Base-by-base conservation (phyloP, 2,888 invertebrate species). In the Spicauda simplicius region DNA sequence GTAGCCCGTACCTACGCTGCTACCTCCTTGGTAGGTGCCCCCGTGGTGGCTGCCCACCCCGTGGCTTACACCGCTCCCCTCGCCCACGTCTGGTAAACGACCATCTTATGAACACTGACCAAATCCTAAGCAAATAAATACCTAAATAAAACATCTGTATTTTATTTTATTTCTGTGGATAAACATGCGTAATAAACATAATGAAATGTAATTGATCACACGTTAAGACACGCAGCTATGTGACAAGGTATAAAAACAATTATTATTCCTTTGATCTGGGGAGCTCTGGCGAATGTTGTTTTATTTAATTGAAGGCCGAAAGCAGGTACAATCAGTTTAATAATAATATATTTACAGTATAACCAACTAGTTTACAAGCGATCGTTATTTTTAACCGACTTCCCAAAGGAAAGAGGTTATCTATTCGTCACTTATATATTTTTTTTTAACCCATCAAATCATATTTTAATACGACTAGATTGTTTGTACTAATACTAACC, bases 31-130 rank as follows among this genome's bases (percentile, higher is more conserved):
- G 66, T 64, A 72, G 65, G 69, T 71, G 73, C 71, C 19, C 54
- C 67, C 41, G 60, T 71, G 16, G 68, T 64, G 72, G 65, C 69
- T 71, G 73, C 71, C 12, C 72, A 71, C 66, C 83, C 84, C 48
- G 72, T 85, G 52, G 78, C 88, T 18, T 88, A 88, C 74, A 75
- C 87, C 56, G 73, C 87, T 0, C 84, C 90, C 25, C 58, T 77
- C 50, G 74, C 83, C 63, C 79, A 77, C 70, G 80, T 69, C 68
- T 65, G 69, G 64, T 72, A 68, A 71, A 69, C 37, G 20, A 52
- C n/a, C 45, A 45, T 37, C 52, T 53, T 48, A 8, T 30, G 64
- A 64, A 65, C 68, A 60, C 69, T 60, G 59, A 56, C 33, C 41
- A 41, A 55, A 50, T 58, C 48, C 50, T 20, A 52, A 52, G 52